A percentile compares a stretch with the other conserved stretches of the same genome.
These are phyloP conservation scores for Araneus ventricosus DNA, from an alignment of 1,140 invertebrate genomes.

Conservation along the genomic window DNA sequence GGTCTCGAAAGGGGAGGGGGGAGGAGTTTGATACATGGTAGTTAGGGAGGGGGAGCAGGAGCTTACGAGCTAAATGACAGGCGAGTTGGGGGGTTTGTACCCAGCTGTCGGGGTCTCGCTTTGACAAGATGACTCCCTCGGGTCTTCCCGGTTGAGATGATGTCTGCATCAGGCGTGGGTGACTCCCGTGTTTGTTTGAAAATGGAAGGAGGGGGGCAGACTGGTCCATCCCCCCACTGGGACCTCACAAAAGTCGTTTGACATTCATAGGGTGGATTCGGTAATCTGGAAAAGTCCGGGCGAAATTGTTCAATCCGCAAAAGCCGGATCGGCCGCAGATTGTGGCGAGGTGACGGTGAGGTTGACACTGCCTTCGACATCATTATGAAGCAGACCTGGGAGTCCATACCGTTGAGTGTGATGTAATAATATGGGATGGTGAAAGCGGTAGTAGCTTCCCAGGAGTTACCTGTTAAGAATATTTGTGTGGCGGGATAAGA, in stretches of 20 bases:
- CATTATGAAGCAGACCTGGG: neutral
- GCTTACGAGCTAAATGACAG: conserved; percentile 70
- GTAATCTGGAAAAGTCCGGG: conserved; percentile 39
- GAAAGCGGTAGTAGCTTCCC: no score
- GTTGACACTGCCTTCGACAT: neutral
- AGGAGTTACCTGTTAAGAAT: no score
- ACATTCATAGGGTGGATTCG: conserved; percentile 57
- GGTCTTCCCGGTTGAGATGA: neutral
- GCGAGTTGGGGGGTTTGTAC: conserved; percentile 31
- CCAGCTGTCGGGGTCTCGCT: conserved; percentile 66
- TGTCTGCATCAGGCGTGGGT: conserved; percentile 43
- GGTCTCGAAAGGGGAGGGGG: conserved; percentile 17
- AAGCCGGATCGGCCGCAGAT: conserved; percentile 35
- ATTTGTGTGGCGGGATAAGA: no score
- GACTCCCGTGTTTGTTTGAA: conserved; percentile 69
- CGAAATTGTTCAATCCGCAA: neutral
- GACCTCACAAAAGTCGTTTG: conserved; percentile 56
- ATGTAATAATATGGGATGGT: no score
- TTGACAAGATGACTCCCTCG: conserved; percentile 68
- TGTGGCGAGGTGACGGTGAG: conserved; percentile 4
- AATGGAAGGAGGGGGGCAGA: conserved; percentile 12
- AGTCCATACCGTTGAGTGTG: no score
- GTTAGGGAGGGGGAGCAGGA: conserved; percentile 31
- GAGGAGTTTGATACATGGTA: conserved; percentile 58
- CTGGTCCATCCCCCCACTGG: neutral